phyloP scores from a whole-genome alignment of 1,140 invertebrate genomes.

The Drosophila ambigua region DNA sequence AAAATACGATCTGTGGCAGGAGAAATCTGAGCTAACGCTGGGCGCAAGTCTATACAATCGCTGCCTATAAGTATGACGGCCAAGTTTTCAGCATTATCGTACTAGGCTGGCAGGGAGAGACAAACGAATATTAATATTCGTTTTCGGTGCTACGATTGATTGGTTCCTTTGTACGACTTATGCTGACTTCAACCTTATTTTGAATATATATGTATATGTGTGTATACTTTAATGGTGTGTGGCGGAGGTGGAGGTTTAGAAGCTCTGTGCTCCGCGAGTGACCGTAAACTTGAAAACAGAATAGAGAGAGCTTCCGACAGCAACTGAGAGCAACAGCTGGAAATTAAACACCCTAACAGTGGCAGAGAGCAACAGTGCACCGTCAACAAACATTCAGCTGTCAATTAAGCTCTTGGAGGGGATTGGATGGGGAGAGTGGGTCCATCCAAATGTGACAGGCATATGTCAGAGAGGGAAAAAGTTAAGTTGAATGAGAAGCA shows the following conservation, averaged over 20 bases:
- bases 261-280: constrained; percentile 7
- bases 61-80: no score
- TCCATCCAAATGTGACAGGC: constrained; percentile 66
- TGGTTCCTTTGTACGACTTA: no score
- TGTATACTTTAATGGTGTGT: background rate
- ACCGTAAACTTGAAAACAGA: constrained; percentile 48
- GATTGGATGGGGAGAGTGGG: constrained; percentile 5
- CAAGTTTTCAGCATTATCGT: no score
- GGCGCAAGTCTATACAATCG: no score
- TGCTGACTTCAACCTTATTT: no score
- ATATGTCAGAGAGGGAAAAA: constrained; percentile 61
- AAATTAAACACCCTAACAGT: constrained; percentile 9
- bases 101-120: no score
- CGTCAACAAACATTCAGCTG: constrained; percentile 22
- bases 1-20: no score
- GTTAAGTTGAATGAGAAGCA: constrained; percentile 48
- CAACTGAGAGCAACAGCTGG: background rate
- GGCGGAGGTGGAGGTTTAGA: no score
- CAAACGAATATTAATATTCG: no score
- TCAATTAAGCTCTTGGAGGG: constrained; percentile 33
- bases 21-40: no score
- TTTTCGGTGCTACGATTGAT: no score
- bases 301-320: background rate
- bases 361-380: constrained; percentile 16
- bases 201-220: background rate